Evolutionary conservation across 2,888 invertebrate genomes (phyloP).

Genomic region (Drosophila rellima): DNA sequence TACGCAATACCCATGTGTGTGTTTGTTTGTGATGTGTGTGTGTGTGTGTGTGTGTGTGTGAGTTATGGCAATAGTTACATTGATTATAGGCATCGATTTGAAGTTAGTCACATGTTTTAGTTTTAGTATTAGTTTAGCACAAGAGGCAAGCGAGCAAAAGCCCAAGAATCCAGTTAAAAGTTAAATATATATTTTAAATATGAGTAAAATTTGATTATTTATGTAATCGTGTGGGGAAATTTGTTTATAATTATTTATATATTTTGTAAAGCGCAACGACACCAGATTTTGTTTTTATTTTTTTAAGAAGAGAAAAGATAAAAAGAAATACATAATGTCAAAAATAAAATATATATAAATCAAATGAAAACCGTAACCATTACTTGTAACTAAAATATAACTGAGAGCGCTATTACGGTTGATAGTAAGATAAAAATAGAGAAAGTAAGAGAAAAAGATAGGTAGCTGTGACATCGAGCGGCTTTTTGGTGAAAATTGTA

Average conservation of each 20-base stretch:
- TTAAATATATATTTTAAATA: slow-evolving; percentile 27
- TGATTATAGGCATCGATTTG: slow-evolving; percentile 44
- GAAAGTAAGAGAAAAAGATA: slow-evolving; percentile 31
- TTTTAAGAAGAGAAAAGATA: slow-evolving; percentile 75
- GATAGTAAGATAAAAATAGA: slow-evolving; percentile 18
- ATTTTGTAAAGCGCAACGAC: slow-evolving; percentile 81
- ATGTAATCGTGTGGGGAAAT: slow-evolving; percentile 47
- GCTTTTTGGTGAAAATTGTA: slow-evolving; percentile 19
- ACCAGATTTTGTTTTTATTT: slow-evolving; percentile 73
- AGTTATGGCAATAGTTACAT: slow-evolving; percentile 51
- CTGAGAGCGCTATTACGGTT: slow-evolving; percentile 56
- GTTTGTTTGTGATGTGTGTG: slow-evolving; percentile 27
- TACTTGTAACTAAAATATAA: slow-evolving; percentile 55
- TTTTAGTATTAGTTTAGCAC: slow-evolving; percentile 46
- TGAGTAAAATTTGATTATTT: slow-evolving; percentile 55
- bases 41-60: slow-evolving; percentile 37
- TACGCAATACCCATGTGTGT: slow-evolving; percentile 77
- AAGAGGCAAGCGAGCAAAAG: slow-evolving; percentile 80
- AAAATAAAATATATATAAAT: slow-evolving; percentile 75
- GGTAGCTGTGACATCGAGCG: slow-evolving; percentile 52
- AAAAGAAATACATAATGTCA: slow-evolving; percentile 80
- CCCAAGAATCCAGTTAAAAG: slow-evolving; percentile 52
- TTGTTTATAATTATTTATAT: slow-evolving; percentile 38
- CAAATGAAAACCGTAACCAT: slow-evolving; percentile 76
- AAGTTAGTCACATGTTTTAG: slow-evolving; percentile 66